These are phyloP conservation scores for Ammodytes marinus DNA, from an alignment of 2,113 vertebrate species.

Conservation along the genomic window DNA sequence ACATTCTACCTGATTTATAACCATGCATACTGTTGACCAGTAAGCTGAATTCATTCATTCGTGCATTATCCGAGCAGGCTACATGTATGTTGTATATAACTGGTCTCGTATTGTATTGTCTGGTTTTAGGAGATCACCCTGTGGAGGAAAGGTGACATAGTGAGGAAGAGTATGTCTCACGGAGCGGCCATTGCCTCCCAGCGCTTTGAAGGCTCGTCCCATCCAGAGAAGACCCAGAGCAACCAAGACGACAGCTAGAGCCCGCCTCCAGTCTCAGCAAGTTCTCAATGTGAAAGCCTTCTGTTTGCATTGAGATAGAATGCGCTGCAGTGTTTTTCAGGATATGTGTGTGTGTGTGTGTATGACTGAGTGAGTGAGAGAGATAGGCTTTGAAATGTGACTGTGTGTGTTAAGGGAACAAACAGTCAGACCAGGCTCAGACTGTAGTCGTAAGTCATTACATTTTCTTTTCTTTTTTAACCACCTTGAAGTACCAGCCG, in stretches of 20 bases:
- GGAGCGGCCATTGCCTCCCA: slow-evolving; percentile 93
- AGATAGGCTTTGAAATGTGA: slow-evolving; percentile 1
- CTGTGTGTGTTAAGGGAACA: slow-evolving; percentile 6
- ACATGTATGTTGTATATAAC: neutral
- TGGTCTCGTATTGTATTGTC: neutral
- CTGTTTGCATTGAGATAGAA: slow-evolving; percentile 33
- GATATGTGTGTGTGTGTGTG: slow-evolving; percentile 5
- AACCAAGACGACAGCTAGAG: slow-evolving; percentile 67
- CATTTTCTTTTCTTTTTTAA: slow-evolving; percentile 54
- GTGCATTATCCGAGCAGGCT: neutral
- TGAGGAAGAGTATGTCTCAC: slow-evolving; percentile 96
- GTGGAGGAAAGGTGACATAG: slow-evolving; percentile 96
- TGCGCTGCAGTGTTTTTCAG: slow-evolving; percentile 32
- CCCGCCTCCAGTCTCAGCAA: slow-evolving; percentile 3
- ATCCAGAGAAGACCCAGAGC: slow-evolving; percentile 77
- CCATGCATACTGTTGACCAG: neutral
- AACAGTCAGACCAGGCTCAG: slow-evolving; percentile 28
- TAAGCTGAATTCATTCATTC: neutral
- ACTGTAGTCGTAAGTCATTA: slow-evolving; percentile 25
- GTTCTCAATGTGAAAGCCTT: slow-evolving; percentile 53
- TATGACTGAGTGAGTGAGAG: neutral
- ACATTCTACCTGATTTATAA: neutral
- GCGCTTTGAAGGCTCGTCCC: slow-evolving; percentile 89
- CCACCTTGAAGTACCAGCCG: slow-evolving; percentile 27
- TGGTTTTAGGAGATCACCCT: slow-evolving; percentile 92